These are phyloP conservation scores for Alouatta caraya DNA, from an alignment of 2,797 vertebrate genomes.

Conservation along the genomic window DNA sequence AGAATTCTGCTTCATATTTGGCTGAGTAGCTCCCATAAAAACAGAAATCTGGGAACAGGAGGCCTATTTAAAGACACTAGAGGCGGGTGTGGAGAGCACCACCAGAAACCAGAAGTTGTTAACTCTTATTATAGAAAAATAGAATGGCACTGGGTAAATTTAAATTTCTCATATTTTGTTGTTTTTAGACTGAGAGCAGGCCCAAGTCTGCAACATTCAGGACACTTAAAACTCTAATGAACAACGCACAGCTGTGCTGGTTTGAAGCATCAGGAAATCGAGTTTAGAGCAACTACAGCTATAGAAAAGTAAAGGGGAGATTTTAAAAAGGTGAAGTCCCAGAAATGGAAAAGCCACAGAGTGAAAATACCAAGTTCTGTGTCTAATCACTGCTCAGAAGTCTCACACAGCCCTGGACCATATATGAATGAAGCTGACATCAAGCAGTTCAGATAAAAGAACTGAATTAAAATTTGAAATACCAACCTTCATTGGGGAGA, in stretches of 20 bases:
- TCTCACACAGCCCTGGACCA: background rate
- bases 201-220: background rate
- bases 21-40: background rate
- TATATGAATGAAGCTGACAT: rapidly evolving
- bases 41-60: background rate
- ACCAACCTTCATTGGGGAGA: background rate
- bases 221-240: background rate
- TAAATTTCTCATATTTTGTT: background rate
- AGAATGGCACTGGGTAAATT: background rate
- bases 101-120: background rate
- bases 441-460: background rate
- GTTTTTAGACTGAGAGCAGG: background rate
- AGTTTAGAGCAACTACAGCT: rapidly evolving
- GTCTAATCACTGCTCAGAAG: background rate
- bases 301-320: background rate
- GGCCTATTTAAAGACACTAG: background rate
- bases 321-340: background rate
- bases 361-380: background rate
- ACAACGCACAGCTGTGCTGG: background rate
- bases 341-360: background rate
- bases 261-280: background rate
- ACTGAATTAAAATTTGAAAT: background rate
- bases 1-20: slow-evolving; percentile 27
- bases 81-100: background rate
- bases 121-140: background rate